Conservation (phyloP, 2,113 vertebrate genomes). For the Notothenia coriiceps region DNA sequence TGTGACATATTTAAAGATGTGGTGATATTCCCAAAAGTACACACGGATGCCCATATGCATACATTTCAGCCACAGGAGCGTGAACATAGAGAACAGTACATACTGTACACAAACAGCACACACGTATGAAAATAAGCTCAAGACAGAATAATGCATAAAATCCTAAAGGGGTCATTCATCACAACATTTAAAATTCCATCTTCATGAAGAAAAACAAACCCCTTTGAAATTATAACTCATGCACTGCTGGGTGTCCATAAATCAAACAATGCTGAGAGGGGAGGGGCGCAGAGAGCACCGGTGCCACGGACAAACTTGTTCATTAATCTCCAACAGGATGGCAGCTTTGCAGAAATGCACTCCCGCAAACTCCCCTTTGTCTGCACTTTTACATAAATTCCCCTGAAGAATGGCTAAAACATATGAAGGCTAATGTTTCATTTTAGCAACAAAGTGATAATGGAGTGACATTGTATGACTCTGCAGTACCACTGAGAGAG, state of each 20-base stretch:
- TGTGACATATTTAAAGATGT: conserved; percentile 33
- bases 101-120: not conserved
- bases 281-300: conserved; percentile 59
- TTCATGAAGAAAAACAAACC: conserved; percentile 81
- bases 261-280: conserved; percentile 71
- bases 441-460: conserved; percentile 51
- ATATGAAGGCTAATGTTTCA: conserved; percentile 50
- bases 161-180: conserved; percentile 72
- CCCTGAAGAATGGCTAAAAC: conserved; percentile 48
- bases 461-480: conserved; percentile 23
- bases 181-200: conserved; percentile 82
- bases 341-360: conserved; percentile 66
- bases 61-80: not conserved
- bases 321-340: conserved; percentile 77
- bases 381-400: conserved; percentile 56
- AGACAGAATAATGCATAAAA: conserved; percentile 68
- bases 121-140: not conserved
- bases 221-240: conserved; percentile 76
- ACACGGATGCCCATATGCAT: not conserved
- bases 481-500: not conserved
- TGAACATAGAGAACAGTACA: not conserved
- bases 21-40: conserved; percentile 35
- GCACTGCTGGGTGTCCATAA: conserved; percentile 78
- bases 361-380: conserved; percentile 53
- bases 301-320: conserved; percentile 64